Evolutionary conservation across 2,888 invertebrate species (phyloP).

Genomic region (Fragum sueziense): DNA sequence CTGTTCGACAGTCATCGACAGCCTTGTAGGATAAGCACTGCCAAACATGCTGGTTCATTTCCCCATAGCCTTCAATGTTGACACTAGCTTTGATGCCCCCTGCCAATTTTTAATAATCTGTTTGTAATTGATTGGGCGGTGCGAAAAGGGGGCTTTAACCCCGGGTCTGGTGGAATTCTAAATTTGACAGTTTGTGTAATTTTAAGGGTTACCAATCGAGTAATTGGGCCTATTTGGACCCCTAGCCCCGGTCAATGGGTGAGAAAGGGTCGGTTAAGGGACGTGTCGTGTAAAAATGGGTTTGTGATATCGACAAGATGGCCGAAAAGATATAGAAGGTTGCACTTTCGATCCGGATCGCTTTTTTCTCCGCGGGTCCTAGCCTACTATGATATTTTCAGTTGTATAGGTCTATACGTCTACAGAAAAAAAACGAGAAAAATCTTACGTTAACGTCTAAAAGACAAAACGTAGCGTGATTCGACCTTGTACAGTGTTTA

Average conservation of each 20-base stretch:
- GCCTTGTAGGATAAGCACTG: neutral
- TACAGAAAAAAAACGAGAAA: no score
- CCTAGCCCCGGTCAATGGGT: constrained; percentile 15
- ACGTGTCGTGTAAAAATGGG: no score
- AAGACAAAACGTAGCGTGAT: no score
- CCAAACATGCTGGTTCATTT: neutral
- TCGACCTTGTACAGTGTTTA: no score
- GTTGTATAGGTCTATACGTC: no score
- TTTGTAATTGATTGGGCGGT: neutral
- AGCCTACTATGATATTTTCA: no score
- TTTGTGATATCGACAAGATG: no score
- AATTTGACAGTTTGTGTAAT: constrained; percentile 14
- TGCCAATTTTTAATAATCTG: neutral
- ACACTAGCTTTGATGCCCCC: constrained; percentile 2
- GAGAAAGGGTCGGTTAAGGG: neutral
- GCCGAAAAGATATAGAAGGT: no score
- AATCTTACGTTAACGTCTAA: no score
- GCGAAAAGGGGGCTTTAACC: neutral
- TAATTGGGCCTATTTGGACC: constrained; percentile 11
- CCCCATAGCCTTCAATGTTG: neutral
- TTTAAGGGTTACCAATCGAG: constrained; percentile 1
- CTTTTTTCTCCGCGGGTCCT: no score
- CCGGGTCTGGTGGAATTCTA: constrained; percentile 2
- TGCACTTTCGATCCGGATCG: no score
- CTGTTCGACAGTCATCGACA: neutral